Conservation (phyloP, 2,113 vertebrate species). For the Accipiter virgatus region DNA sequence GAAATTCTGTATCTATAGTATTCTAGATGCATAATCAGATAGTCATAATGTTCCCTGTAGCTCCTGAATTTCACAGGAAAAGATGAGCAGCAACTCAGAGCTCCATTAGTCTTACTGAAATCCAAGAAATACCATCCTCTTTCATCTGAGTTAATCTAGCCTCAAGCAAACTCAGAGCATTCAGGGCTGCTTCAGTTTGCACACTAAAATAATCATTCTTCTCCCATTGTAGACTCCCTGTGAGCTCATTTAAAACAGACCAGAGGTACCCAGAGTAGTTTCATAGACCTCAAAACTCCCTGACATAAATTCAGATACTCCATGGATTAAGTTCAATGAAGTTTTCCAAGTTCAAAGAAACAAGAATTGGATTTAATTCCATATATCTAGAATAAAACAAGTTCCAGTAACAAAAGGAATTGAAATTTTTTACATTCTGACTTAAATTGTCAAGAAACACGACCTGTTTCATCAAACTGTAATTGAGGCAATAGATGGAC, state of each 20-base stretch:
- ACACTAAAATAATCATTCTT: background rate
- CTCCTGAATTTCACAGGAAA: background rate
- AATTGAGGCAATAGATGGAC: slow-evolving; percentile 17
- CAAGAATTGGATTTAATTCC: background rate
- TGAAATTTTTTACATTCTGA: slow-evolving; percentile 29
- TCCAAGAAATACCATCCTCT: background rate
- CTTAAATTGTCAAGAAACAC: slow-evolving; percentile 32
- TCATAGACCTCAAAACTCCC: background rate
- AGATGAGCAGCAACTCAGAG: background rate
- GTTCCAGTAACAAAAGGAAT: slow-evolving; percentile 35
- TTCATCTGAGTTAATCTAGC: background rate
- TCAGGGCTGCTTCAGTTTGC: background rate
- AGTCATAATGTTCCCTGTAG: background rate
- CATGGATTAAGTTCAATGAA: background rate
- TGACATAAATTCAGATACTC: slow-evolving; percentile 19
- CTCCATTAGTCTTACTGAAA: slow-evolving; percentile 4
- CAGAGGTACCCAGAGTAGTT: background rate
- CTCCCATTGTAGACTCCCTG: background rate
- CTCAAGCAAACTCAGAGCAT: background rate
- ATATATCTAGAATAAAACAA: slow-evolving; percentile 14
- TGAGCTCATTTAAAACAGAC: background rate
- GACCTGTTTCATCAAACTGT: background rate
- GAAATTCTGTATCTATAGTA: background rate
- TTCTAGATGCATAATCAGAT: background rate
- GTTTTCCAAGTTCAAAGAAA: background rate